phyloP scores from a whole-genome alignment of 1,140 invertebrate species.

The Ceratoteleas bidentatus region DNA sequence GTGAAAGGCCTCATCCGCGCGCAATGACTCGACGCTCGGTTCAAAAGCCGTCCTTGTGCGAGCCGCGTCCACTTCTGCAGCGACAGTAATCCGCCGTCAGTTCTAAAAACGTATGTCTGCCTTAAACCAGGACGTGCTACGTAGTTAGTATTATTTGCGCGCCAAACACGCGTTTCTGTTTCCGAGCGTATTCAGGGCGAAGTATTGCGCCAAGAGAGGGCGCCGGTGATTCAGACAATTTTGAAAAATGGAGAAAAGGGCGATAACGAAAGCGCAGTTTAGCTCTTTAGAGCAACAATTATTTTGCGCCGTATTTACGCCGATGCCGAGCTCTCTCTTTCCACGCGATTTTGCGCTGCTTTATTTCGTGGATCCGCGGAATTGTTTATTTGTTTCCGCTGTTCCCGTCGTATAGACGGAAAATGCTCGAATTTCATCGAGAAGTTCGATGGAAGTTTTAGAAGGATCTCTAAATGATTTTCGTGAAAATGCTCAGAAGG shows the following conservation, averaged over 20 bases:
- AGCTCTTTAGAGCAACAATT: conserved; percentile 12
- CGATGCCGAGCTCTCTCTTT: background rate
- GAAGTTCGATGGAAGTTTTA: background rate
- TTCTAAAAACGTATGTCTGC: conserved; percentile 33
- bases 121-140: conserved; percentile 27
- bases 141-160: conserved; percentile 52
- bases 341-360: background rate
- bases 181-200: conserved; percentile 14
- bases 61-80: conserved; percentile 34
- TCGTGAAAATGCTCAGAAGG: too few relatives aligned
- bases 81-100: conserved; percentile 38
- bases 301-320: background rate
- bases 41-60: conserved; percentile 52
- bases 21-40: conserved; percentile 39
- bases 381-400: background rate
- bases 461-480: too few relatives aligned
- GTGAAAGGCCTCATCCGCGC: conserved; percentile 29
- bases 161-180: conserved; percentile 44
- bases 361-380: background rate
- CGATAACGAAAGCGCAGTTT: conserved; percentile 18
- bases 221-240: background rate
- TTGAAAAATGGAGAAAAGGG: conserved; percentile 5
- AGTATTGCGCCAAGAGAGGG: conserved; percentile 9
- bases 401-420: background rate
- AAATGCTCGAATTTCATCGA: background rate